Conservation (phyloP, 1,140 invertebrate genomes). For the Leucophenga varia region DNA sequence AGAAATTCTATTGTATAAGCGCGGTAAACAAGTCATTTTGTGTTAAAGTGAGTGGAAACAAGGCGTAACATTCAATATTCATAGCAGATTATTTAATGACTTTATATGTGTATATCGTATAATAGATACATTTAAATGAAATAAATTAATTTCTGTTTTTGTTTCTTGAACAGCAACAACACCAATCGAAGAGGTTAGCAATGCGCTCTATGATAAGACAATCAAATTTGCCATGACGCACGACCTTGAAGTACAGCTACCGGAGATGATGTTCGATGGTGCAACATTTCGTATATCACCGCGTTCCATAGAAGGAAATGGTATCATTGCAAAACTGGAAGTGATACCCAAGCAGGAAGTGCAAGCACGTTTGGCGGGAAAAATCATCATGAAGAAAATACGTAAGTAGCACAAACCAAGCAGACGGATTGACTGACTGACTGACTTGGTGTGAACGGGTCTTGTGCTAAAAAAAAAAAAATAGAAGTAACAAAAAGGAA, state of each 20-base stretch:
- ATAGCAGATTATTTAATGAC: no score
- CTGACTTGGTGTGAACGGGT: no score
- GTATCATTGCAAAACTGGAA: constrained; percentile 71
- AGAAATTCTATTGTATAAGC: no score
- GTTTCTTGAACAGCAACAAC: constrained; percentile 50
- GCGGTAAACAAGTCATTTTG: no score
- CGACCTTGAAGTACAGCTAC: constrained; percentile 70
- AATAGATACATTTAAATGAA: no score
- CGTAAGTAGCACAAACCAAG: constrained; percentile 60
- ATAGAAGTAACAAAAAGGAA: no score
- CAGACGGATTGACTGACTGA: constrained; percentile 1
- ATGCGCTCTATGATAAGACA: constrained; percentile 67
- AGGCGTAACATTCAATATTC: no score
- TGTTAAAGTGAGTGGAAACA: no score
- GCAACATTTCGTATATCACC: constrained; percentile 72
- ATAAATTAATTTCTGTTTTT: no score
- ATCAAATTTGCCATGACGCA: constrained; percentile 74
- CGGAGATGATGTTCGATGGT: constrained; percentile 70
- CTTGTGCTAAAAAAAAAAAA: no score
- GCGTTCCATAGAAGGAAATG: constrained; percentile 67
- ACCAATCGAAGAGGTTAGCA: constrained; percentile 72
- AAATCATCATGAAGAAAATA: constrained; percentile 72
- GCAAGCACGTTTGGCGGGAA: constrained; percentile 58
- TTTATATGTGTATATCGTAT: no score
- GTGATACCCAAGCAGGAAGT: constrained; percentile 60